Evolutionary conservation across 1,140 invertebrate species (phyloP).

Genomic region (Hypsibius dujardini): DNA sequence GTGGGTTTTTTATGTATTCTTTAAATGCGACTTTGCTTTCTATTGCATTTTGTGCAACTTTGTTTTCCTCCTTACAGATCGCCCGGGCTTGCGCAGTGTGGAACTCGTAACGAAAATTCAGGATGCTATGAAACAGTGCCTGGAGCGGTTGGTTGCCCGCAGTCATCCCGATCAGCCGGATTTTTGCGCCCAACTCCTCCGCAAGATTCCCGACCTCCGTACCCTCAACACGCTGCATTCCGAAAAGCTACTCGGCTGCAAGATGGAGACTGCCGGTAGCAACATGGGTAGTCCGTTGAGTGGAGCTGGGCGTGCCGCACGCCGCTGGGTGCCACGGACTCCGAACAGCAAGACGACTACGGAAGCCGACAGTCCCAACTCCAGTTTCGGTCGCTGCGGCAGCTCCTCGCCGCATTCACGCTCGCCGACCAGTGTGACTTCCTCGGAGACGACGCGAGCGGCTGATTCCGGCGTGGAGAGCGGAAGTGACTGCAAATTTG

Average conservation of each 20-base stretch:
- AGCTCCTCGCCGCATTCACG: conserved; percentile 15
- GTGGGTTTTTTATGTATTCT: no score
- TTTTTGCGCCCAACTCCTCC: conserved; percentile 65
- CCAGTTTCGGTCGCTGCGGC: conserved; percentile 12
- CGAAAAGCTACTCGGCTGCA: conserved; percentile 79
- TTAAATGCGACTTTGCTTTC: no score
- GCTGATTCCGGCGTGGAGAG: conserved; percentile 13
- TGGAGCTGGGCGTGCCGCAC: conserved; percentile 13
- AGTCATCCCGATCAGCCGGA: conserved; percentile 55
- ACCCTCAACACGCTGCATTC: conserved; percentile 88
- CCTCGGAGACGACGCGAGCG: conserved; percentile 7
- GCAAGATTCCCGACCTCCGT: conserved; percentile 79
- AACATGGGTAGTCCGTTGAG: conserved; percentile 9
- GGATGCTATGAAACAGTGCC: conserved; percentile 58
- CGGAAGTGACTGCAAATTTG: conserved; percentile 12
- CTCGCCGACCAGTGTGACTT: background rate
- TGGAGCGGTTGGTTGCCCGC: conserved; percentile 60
- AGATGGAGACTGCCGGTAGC: conserved; percentile 49
- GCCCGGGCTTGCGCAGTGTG: conserved; percentile 71
- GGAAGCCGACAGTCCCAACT: conserved; percentile 18
- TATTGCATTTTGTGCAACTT: background rate
- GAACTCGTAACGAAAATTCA: conserved; percentile 83
- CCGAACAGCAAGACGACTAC: no score
- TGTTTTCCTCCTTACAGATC: conserved; percentile 39
- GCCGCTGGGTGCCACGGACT: conserved; percentile 5